These are phyloP conservation scores for Anoncus sp. DNA, from an alignment of 2,888 invertebrate species.

Conservation along the genomic window DNA sequence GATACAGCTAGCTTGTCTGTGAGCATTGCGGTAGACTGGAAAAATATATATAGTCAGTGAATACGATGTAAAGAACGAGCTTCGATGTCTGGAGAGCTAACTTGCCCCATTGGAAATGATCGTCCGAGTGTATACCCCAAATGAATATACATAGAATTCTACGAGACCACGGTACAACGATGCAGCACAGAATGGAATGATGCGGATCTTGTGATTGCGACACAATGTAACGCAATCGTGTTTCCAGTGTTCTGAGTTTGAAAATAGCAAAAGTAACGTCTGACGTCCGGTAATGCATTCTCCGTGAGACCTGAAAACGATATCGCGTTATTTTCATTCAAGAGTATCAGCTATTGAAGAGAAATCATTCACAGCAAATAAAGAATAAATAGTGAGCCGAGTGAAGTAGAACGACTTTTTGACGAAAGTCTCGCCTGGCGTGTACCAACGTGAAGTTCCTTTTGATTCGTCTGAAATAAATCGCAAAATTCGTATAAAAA, in stretches of 20 bases:
- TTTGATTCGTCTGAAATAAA: slow-evolving; percentile 20
- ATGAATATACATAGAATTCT: slow-evolving; percentile 37
- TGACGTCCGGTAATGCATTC: slow-evolving; percentile 49
- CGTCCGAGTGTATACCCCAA: slow-evolving; percentile 41
- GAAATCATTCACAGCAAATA: slow-evolving; percentile 17
- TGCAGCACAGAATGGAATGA: slow-evolving; percentile 10
- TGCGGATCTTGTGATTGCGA: slow-evolving; percentile 20
- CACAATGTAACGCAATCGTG: slow-evolving; percentile 59
- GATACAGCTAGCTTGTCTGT: slow-evolving; percentile 17
- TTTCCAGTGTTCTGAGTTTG: slow-evolving; percentile 57
- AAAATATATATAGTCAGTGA: slow-evolving; percentile 7
- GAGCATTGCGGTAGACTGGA: slow-evolving; percentile 13
- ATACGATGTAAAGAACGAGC: slow-evolving; percentile 51
- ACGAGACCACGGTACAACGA: slow-evolving; percentile 9
- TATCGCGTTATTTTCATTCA: slow-evolving; percentile 54
- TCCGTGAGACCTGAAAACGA: slow-evolving; percentile 40
- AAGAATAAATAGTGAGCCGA: not conserved
- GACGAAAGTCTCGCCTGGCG: slow-evolving; percentile 12
- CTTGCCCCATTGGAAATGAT: slow-evolving; percentile 19
- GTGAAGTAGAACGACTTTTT: slow-evolving; percentile 15
- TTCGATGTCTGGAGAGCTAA: slow-evolving; percentile 44
- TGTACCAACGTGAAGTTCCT: slow-evolving; percentile 17
- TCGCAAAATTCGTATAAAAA: not conserved
- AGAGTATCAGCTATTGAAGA: slow-evolving; percentile 36
- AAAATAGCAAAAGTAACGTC: slow-evolving; percentile 43